These are phyloP conservation scores for Rattus rattus DNA, from an alignment of 2,113 vertebrate species.

Conservation along the genomic window DNA sequence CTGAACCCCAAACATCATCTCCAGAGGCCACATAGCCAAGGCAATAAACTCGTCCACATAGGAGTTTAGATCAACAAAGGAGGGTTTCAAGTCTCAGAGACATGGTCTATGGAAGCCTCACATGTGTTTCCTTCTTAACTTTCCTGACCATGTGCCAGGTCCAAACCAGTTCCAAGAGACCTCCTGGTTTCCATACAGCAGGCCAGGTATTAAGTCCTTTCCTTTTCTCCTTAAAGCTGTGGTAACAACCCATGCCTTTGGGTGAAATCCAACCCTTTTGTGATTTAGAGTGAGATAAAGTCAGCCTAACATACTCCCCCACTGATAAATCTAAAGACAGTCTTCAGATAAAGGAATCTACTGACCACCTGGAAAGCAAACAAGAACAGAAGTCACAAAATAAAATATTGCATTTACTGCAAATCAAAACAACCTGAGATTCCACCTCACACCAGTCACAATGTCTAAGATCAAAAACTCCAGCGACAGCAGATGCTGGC, in stretches of 20 bases:
- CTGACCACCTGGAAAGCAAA: background rate
- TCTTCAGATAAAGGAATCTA: slow-evolving; percentile 17
- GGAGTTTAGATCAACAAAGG: background rate
- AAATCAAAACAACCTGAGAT: too few species aligned
- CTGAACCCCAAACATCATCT: background rate
- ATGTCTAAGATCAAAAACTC: too few species aligned
- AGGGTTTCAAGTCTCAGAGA: slow-evolving; percentile 22
- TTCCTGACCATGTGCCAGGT: background rate
- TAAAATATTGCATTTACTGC: background rate
- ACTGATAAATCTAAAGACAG: slow-evolving; percentile 15
- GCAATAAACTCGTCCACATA: background rate
- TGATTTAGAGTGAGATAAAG: slow-evolving; percentile 3
- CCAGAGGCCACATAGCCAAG: background rate
- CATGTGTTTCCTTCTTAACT: slow-evolving; percentile 8
- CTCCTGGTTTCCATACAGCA: slow-evolving; percentile 31
- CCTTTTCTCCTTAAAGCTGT: slow-evolving; percentile 27
- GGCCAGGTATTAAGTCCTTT: background rate
- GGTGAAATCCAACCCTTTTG: background rate
- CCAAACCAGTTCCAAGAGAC: slow-evolving; percentile 26
- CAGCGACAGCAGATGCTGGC: too few species aligned
- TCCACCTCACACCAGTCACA: too few species aligned
- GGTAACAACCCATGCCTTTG: background rate
- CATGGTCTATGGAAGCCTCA: background rate
- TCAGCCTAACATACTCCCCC: background rate
- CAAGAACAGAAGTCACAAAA: slow-evolving; percentile 36